Evolutionary conservation across 2,797 vertebrate species (phyloP).

Genomic region (Gymnothorax javanicus): DNA sequence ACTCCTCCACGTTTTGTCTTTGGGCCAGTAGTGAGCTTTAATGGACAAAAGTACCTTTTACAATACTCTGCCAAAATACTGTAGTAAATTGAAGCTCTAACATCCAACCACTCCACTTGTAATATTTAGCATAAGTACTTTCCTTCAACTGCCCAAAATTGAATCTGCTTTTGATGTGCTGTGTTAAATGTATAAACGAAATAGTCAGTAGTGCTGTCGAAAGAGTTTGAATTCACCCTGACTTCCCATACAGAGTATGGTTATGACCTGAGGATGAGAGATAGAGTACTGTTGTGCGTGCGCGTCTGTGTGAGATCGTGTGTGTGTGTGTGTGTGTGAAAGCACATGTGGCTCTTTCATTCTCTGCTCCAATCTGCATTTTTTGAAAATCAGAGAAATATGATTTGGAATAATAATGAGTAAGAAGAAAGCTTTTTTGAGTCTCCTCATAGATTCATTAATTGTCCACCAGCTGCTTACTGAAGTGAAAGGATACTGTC

Average conservation of each 20-base stretch:
- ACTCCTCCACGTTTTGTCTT: not conserved
- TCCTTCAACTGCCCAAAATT: not conserved
- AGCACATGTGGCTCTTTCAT: not conserved
- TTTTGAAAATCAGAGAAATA: conserved; percentile 14
- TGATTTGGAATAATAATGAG: conserved; percentile 35
- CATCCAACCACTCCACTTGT: not conserved
- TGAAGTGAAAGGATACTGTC: conserved; percentile 42
- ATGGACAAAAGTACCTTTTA: not conserved
- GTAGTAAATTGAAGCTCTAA: not conserved
- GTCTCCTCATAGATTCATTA: conserved; percentile 30
- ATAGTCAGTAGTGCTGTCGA: not conserved
- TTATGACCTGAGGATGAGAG: not conserved
- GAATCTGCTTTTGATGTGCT: not conserved
- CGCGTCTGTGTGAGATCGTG: not conserved
- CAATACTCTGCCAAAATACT: not conserved
- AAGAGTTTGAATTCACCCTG: conserved; percentile 1
- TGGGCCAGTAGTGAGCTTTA: not conserved
- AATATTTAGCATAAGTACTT: not conserved
- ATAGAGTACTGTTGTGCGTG: not conserved
- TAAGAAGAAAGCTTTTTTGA: conserved; percentile 35
- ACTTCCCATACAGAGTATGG: not conserved
- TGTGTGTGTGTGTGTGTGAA: not conserved
- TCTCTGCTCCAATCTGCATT: not conserved
- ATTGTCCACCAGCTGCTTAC: conserved; percentile 45
- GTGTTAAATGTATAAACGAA: not conserved